Conservation (phyloP, 2,797 vertebrate genomes). For the Falco columbarius region DNA sequence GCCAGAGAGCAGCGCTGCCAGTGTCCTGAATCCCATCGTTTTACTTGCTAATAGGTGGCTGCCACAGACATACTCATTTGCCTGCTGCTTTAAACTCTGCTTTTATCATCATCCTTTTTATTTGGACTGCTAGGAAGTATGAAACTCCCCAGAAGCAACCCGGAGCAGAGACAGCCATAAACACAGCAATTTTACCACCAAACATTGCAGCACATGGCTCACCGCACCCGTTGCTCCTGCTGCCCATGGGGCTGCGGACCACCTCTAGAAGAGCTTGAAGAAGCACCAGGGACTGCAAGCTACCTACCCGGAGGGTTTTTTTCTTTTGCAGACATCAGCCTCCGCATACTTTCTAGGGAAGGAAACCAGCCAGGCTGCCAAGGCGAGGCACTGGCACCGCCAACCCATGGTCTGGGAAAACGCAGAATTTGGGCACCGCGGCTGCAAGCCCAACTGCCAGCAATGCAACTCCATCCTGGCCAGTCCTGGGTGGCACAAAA, state of each 20-base stretch:
- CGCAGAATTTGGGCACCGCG: fast-evolving
- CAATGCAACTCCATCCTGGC: not conserved
- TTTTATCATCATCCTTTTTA: not conserved
- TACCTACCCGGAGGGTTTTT: not conserved
- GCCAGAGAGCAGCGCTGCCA: not conserved
- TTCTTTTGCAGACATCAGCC: not conserved
- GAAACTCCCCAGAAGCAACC: not conserved
- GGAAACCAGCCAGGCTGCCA: not conserved
- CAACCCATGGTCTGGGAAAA: not conserved
- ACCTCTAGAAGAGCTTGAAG: not conserved
- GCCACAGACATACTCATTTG: not conserved
- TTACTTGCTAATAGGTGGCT: constrained; percentile 13
- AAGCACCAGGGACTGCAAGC: not conserved
- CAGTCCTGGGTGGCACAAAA: not conserved
- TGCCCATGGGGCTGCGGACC: not conserved
- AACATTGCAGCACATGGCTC: not conserved
- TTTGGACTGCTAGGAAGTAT: not conserved
- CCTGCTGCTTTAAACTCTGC: not conserved
- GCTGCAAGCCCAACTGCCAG: not conserved
- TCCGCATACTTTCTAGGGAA: not conserved
- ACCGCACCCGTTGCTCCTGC: fast-evolving
- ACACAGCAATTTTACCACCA: not conserved
- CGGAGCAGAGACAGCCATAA: not conserved
- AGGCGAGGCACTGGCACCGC: not conserved
- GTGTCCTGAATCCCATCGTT: not conserved